Percentiles rank a stretch among this genome's conserved stretches.
phyloP scores from a whole-genome alignment of 2,797 vertebrate species.

The Passerculus sandwichensis region DNA sequence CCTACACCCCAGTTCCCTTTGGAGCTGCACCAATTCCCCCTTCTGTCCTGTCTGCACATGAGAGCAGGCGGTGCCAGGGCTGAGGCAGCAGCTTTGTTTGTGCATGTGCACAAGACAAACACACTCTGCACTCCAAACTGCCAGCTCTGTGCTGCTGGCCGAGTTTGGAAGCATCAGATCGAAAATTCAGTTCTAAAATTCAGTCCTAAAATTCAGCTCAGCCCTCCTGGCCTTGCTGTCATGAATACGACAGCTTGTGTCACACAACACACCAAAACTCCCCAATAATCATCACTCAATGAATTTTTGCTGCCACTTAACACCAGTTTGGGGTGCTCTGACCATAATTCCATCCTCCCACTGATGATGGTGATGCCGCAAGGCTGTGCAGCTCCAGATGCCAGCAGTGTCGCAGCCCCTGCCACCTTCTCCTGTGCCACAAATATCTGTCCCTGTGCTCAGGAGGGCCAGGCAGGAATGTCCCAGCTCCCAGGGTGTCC shows the following conservation, averaged over 20 bases:
- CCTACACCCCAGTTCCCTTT: background rate
- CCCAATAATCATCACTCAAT: fast-evolving
- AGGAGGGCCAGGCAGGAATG: background rate
- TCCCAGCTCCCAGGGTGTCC: background rate
- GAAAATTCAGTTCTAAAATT: background rate
- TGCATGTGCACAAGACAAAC: slow-evolving; percentile 22
- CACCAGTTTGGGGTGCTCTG: background rate
- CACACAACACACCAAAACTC: fast-evolving
- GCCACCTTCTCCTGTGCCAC: background rate
- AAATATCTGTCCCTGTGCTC: fast-evolving
- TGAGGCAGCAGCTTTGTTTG: slow-evolving; percentile 11
- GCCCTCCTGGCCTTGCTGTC: background rate
- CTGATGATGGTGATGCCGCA: fast-evolving
- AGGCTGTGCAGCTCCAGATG: background rate
- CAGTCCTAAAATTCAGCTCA: background rate
- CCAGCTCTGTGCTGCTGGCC: background rate
- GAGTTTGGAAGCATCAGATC: background rate
- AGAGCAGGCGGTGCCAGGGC: background rate
- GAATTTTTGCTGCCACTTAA: background rate
- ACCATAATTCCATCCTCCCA: background rate
- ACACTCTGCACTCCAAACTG: background rate
- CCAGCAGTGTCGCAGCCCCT: background rate
- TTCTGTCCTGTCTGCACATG: background rate
- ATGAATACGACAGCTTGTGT: background rate
- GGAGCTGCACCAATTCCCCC: slow-evolving; percentile 25